These are phyloP conservation scores for Palythoa grandis DNA, from an alignment of 92 coral and sea anemone species.

Conservation along the genomic window DNA sequence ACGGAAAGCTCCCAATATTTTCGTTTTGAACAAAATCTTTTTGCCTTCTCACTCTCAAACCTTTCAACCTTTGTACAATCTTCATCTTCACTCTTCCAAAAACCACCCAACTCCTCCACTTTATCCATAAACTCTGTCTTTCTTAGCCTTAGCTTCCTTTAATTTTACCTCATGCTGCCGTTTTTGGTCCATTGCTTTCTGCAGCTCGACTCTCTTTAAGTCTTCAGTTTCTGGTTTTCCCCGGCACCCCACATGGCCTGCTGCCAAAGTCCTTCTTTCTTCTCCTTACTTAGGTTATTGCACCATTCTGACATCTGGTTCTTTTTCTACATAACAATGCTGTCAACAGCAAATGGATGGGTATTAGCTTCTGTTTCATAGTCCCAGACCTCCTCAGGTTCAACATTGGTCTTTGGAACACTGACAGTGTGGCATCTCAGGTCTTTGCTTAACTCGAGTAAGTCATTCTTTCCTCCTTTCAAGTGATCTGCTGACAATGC, in stretches of 20 bases:
- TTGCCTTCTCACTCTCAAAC: neutral
- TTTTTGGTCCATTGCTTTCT: neutral
- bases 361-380: constrained; percentile 27
- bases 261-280: neutral
- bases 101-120: constrained; percentile 23
- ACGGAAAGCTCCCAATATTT: neutral
- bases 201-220: neutral
- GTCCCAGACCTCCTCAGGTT: constrained; percentile 21
- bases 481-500: neutral
- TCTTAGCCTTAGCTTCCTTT: constrained; percentile 1
- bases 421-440: neutral
- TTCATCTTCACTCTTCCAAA: neutral
- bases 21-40: constrained; percentile 4
- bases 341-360: constrained; percentile 19
- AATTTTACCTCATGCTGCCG: neutral
- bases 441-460: neutral
- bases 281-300: neutral
- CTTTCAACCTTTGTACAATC: neutral
- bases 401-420: constrained; percentile 21
- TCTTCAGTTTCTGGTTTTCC: neutral
- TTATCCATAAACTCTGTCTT: neutral
- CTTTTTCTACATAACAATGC: constrained; percentile 7
- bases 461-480: constrained; percentile 10
- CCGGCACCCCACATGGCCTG: neutral
- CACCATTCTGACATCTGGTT: constrained; percentile 14